A percentile compares a stretch with the other conserved stretches of the same genome.
phyloP scores from a whole-genome alignment of 92 coral and sea anemone species.

The Heliopora coerulea region DNA sequence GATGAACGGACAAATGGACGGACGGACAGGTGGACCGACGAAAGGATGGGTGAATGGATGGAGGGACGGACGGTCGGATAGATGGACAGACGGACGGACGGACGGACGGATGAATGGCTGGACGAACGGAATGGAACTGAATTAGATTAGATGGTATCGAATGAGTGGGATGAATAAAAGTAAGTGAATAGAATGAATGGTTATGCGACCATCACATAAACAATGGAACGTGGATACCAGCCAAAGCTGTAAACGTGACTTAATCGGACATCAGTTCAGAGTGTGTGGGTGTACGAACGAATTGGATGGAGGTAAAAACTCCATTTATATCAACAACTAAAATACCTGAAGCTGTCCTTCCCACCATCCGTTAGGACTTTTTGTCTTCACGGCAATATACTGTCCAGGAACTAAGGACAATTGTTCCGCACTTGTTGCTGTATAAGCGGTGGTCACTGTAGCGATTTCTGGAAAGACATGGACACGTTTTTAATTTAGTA shows the following conservation, averaged over 20 bases:
- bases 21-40: not conserved
- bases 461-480: slow-evolving; percentile 79
- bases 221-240: too few species aligned
- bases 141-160: too few species aligned
- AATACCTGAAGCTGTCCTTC: slow-evolving; percentile 96
- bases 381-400: slow-evolving; percentile 76
- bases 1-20: not conserved
- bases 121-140: not conserved
- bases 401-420: slow-evolving; percentile 91
- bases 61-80: not conserved
- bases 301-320: too few species aligned
- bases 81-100: not conserved
- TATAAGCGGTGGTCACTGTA: slow-evolving; percentile 76
- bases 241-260: too few species aligned
- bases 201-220: too few species aligned
- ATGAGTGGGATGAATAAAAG: too few species aligned
- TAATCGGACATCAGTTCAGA: too few species aligned
- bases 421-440: slow-evolving; percentile 84
- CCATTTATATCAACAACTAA: too few species aligned
- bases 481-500: too few species aligned
- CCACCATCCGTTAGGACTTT: slow-evolving; percentile 96
- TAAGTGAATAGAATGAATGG: too few species aligned
- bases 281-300: too few species aligned
- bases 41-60: not conserved
- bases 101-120: not conserved